Evolutionary conservation across 2,888 invertebrate genomes (phyloP), one percentile per base, ranked within the genome.

Genomic region (Ochropacha duplaris): DNA sequence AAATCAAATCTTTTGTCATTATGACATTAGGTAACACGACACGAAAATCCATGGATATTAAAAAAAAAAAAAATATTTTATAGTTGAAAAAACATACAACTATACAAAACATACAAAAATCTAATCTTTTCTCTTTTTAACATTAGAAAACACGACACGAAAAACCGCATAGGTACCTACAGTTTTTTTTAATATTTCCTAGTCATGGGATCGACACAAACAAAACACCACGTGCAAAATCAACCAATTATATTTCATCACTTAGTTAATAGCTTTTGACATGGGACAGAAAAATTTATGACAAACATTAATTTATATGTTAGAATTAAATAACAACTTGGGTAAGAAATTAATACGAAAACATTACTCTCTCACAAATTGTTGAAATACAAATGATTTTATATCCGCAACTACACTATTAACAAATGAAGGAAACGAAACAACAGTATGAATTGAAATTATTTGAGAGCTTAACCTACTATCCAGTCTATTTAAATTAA

Each of bases 341-440:
- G 19, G 19, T 44, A 4, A 8, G 22, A 22, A 22, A 52, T 11
- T 31, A 31, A 52, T 52, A 14, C 14, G n/a, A 22, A 4, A 19
- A 22, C 51, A 52, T 52, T 52, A 19, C 19, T 51, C 28, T 51
- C 51, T 19, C 19, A 34, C 52, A 31, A 19, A 52, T 14, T 31
- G 31, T 52, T 22, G 34, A 4, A 51, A 51, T 51, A 16, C 6
- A 22, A 12, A 14, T 22, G 31, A 34, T 31, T 52, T 24, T 14
- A 31, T 19, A 19, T 19, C 44, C 44, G 19, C 19, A n/a, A 44
- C 31, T 31, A 31, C 11, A 31, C 22, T 52, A 52, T 22, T 52
- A 52, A 52, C 52, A 52, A 31, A 52, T 52, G 52, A 31, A 19
- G 12, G 14, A 5, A 22, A 52, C 22, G 34, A 31, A 22, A 31